Conservation (phyloP, 1,140 invertebrate species). For the Odontomachus brunneus region DNA sequence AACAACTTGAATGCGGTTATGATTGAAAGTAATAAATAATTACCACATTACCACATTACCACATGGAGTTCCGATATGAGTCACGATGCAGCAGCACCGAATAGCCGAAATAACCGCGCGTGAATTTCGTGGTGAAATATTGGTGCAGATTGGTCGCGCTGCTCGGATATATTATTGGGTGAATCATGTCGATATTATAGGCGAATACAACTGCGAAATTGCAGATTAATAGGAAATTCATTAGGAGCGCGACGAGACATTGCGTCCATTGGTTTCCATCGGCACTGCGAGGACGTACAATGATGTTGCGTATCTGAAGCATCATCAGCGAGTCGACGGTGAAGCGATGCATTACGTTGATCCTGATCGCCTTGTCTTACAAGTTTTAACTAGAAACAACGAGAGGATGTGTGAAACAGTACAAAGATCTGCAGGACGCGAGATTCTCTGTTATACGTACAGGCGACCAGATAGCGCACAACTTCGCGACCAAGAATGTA, state of each 20-base stretch:
- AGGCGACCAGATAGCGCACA: no score
- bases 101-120: conserved; percentile 76
- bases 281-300: not conserved
- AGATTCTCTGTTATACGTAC: not conserved
- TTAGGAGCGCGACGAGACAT: not conserved
- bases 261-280: not conserved
- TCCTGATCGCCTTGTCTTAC: not conserved
- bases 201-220: conserved; percentile 26
- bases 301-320: not conserved
- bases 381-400: not conserved
- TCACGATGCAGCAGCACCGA: conserved; percentile 68
- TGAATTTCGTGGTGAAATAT: conserved; percentile 26
- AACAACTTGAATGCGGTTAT: no score
- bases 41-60: no score
- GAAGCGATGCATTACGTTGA: not conserved
- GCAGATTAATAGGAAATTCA: conserved; percentile 45
- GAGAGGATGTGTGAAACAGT: not conserved
- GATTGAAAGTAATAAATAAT: no score
- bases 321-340: not conserved
- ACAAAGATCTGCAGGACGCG: not conserved
- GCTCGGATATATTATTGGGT: conserved; percentile 59
- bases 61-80: conserved; percentile 38
- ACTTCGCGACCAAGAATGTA: not conserved
- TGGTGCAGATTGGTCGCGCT: not conserved
- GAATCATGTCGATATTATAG: conserved; percentile 73